These are phyloP conservation scores for Andrena bucephala DNA, from an alignment of 2,888 invertebrate genomes.

Conservation along the genomic window DNA sequence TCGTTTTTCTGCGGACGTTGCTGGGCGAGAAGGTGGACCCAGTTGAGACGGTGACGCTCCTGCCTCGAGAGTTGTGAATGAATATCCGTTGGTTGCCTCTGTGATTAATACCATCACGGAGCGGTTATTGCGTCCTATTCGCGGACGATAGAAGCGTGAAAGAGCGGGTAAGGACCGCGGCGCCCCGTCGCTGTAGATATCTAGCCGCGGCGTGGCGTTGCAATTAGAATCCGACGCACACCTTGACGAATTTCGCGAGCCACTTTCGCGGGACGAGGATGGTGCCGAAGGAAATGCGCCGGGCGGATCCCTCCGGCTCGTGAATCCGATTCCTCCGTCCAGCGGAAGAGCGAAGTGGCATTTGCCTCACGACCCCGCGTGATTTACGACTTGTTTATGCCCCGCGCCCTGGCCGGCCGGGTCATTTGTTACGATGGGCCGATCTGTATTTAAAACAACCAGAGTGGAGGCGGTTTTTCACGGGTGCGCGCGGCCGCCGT, in stretches of 20 bases:
- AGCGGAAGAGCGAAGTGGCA: conserved; percentile 13
- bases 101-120: too few relatives aligned
- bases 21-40: too few relatives aligned
- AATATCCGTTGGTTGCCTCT: too few relatives aligned
- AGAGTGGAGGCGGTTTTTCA: conserved; percentile 34
- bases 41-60: too few relatives aligned
- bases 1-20: too few relatives aligned
- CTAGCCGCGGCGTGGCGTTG: too few relatives aligned
- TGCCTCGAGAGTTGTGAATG: too few relatives aligned
- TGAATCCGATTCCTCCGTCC: conserved; percentile 1
- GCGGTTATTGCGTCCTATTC: too few relatives aligned
- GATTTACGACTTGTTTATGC: conserved; percentile 60
- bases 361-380: conserved; percentile 22
- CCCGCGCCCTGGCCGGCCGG: conserved; percentile 16
- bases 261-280: not conserved
- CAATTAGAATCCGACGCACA: too few relatives aligned
- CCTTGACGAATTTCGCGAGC: not conserved
- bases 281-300: not conserved
- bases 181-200: too few relatives aligned
- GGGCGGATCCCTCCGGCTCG: not conserved
- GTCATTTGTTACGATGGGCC: conserved; percentile 52
- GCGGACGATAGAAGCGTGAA: too few relatives aligned
- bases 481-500: conserved; percentile 22
- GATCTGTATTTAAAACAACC: conserved; percentile 56
- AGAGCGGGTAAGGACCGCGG: too few relatives aligned